A percentile compares a stretch with the other conserved stretches of the same genome.
phyloP scores from a whole-genome alignment of 2,113 vertebrate genomes.

The Mandrillus leucophaeus region DNA sequence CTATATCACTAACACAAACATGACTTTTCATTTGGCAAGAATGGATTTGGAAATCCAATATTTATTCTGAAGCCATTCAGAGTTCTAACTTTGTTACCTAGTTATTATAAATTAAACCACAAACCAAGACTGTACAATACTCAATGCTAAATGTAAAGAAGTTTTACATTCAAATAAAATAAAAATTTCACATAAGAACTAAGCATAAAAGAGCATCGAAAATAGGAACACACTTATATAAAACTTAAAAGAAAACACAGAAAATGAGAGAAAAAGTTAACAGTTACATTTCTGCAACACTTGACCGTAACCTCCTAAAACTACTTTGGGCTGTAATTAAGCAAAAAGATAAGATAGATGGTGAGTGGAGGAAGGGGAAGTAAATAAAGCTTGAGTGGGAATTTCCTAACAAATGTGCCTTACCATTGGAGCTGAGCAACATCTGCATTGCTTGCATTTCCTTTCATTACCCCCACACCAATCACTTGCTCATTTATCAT shows the following conservation, averaged over 20 bases:
- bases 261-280: background rate
- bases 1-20: background rate
- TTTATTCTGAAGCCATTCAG: background rate
- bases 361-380: background rate
- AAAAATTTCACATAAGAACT: background rate
- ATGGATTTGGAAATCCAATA: background rate
- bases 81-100: background rate
- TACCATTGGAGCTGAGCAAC: background rate
- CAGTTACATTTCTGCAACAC: background rate
- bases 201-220: background rate
- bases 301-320: background rate
- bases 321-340: background rate
- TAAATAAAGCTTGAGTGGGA: conserved; percentile 24
- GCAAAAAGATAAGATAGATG: conserved; percentile 26
- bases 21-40: background rate
- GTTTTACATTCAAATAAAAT: conserved; percentile 1
- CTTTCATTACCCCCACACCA: background rate
- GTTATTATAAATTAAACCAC: conserved; percentile 23
- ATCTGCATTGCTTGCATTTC: background rate
- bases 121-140: background rate
- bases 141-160: background rate
- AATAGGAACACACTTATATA: background rate
- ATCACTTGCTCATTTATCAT: conserved; percentile 50
- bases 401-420: background rate
- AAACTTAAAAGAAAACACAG: background rate